Evolutionary conservation across 2,797 vertebrate genomes (phyloP), one percentile per base, ranked within the genome.

Genomic region (Helicolenus hilgendorfi): DNA sequence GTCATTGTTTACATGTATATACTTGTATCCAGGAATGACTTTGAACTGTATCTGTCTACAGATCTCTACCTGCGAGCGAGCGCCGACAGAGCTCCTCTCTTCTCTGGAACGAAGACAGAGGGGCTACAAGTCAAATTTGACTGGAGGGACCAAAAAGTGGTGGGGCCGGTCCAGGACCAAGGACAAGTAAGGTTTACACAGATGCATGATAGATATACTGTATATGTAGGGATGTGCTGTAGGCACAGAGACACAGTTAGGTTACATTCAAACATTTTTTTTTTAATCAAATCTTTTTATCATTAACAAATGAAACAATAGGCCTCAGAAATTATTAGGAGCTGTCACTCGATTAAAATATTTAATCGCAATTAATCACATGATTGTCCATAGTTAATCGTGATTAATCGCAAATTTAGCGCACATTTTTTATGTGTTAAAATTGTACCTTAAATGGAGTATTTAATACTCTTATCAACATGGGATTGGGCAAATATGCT

Each of bases 151-250:
- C 97, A 97, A 85, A 96, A 96, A 27, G 97, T 97, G 41, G 97
- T 99, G 70, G 98, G 97, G 7, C 93, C 94, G 29, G 98, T 99
- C 89, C 98, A 97, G 93, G 97, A 98, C 95, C 98, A 99, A 89
- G 80, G 94, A 92, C 92, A 89, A 55, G 99, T 99, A 95, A 94
- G 98, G 41, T 74, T 77, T 71, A 77, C 22, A 72, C 53, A 77
- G 9, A 79, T 56, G 6, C 7, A 85, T 79, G 49, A 36, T 62
- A 31, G 22, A 1, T 68, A 29, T 15, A 6, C 14, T 58, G 9
- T 71, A 22, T 62, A 55, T 1, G n/a, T 20, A 58, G 49, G 8
- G 36, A n/a, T 20, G 1, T 49, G 6, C 24, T 60, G 18, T 6
- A 33, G 8, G 11, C 1, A 27, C 7, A 29, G 26, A 29, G 14